These are phyloP conservation scores for Heteropelma amictum DNA, from an alignment of 2,888 invertebrate species.

Conservation along the genomic window DNA sequence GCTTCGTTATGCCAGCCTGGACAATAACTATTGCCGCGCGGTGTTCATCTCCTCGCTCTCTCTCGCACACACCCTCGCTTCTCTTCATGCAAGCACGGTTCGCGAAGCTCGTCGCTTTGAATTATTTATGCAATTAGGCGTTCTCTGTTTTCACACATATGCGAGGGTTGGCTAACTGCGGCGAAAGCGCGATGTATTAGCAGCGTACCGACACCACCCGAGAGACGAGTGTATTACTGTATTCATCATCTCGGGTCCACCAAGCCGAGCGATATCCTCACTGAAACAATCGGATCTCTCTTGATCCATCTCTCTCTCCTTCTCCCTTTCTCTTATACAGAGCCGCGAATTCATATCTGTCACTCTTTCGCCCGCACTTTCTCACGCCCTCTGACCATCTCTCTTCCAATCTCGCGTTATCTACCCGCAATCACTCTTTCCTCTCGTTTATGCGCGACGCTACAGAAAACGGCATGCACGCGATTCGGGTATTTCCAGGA, in stretches of 20 bases:
- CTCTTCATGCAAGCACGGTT: constrained; percentile 26
- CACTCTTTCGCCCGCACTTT: constrained; percentile 4
- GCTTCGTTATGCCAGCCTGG: constrained; percentile 66
- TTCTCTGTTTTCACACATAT: constrained; percentile 28
- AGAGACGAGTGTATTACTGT: constrained; percentile 32
- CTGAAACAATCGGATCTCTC: constrained; percentile 25
- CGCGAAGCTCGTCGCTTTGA: constrained; percentile 67
- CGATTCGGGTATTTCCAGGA: constrained; percentile 30
- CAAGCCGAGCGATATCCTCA: constrained; percentile 37
- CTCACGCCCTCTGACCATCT: not conserved
- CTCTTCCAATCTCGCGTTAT: not conserved
- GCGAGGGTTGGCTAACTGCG: constrained; percentile 1
- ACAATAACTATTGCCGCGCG: constrained; percentile 63
- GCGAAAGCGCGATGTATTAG: constrained; percentile 15
- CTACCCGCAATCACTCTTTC: constrained; percentile 43
- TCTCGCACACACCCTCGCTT: not conserved
- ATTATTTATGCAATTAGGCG: constrained; percentile 75
- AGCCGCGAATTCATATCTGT: too few species aligned
- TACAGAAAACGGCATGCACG: not conserved
- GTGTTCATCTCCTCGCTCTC: not conserved
- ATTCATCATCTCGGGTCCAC: constrained; percentile 32
- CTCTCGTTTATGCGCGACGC: constrained; percentile 5
- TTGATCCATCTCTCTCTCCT: not conserved
- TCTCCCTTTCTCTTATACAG: constrained; percentile 1
- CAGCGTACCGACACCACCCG: constrained; percentile 2